A percentile compares a stretch with the other conserved stretches of the same genome.
Conservation (phyloP, 2,888 invertebrate genomes). For the Tetanocera ferruginea region DNA sequence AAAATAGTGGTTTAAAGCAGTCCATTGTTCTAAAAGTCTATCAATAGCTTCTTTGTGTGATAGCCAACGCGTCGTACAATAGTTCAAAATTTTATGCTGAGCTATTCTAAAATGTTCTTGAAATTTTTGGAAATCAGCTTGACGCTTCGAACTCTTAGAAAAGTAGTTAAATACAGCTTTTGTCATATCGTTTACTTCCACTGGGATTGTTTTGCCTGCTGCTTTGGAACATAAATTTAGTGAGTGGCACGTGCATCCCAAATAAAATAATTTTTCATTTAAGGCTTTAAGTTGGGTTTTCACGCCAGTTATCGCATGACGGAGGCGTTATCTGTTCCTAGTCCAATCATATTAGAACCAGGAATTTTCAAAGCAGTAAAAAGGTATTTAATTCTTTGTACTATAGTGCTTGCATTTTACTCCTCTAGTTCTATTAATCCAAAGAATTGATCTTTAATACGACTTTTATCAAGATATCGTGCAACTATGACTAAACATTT, state of each 20-base stretch:
- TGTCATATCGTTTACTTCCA: neutral
- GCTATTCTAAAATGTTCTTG: conserved; percentile 33
- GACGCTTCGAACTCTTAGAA: conserved; percentile 40
- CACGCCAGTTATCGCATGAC: conserved; percentile 48
- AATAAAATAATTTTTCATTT: too few relatives aligned
- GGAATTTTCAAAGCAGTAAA: conserved; percentile 36
- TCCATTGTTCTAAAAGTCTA: conserved; percentile 39
- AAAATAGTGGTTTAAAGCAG: conserved; percentile 28
- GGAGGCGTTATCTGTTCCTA: too few relatives aligned
- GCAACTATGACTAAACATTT: too few relatives aligned
- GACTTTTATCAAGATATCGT: too few relatives aligned
- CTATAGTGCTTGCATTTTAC: conserved; percentile 23
- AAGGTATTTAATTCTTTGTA: conserved; percentile 15
- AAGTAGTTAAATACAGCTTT: conserved; percentile 38
- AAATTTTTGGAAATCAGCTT: conserved; percentile 38
- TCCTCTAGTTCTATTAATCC: neutral
- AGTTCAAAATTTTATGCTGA: conserved; percentile 33
- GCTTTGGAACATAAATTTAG: conserved; percentile 41
- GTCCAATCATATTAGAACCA: conserved; percentile 50
- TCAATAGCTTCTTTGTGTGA: conserved; percentile 36
- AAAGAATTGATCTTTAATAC: neutral
- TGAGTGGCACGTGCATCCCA: conserved; percentile 55
- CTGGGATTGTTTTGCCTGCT: conserved; percentile 28
- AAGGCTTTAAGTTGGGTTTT: conserved; percentile 49
- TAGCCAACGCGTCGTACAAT: conserved; percentile 39